These are phyloP conservation scores for Paracanthobrama guichenoti DNA, from an alignment of 2,113 vertebrate species.

Conservation along the genomic window DNA sequence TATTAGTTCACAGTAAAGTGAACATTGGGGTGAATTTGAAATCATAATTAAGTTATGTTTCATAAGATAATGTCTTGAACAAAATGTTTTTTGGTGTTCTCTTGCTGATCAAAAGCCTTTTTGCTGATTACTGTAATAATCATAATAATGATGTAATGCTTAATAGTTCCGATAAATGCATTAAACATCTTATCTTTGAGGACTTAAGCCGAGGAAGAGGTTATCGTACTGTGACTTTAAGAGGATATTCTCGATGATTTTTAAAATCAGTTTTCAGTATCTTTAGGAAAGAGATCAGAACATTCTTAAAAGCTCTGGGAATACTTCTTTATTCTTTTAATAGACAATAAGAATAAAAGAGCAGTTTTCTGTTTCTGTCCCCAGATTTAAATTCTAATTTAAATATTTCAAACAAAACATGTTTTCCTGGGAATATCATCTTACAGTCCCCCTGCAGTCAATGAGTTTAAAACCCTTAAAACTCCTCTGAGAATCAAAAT, in stretches of 20 bases:
- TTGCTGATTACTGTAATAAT: neutral
- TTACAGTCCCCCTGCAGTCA: no score
- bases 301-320: neutral
- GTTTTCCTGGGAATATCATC: no score
- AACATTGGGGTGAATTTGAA: no score
- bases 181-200: neutral
- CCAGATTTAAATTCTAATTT: neutral
- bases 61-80: neutral
- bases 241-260: neutral
- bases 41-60: no score
- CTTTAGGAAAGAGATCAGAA: neutral
- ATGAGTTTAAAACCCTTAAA: no score
- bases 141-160: neutral
- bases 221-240: neutral
- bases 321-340: neutral
- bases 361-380: neutral
- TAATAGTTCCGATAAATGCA: neutral
- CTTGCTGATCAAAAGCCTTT: neutral
- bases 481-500: no score
- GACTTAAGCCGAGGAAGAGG: neutral
- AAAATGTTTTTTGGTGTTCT: no score
- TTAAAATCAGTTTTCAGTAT: neutral
- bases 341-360: neutral
- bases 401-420: neutral
- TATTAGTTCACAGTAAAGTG: no score